phyloP scores from a whole-genome alignment of 2,797 vertebrate genomes.

The Coendou prehensilis region DNA sequence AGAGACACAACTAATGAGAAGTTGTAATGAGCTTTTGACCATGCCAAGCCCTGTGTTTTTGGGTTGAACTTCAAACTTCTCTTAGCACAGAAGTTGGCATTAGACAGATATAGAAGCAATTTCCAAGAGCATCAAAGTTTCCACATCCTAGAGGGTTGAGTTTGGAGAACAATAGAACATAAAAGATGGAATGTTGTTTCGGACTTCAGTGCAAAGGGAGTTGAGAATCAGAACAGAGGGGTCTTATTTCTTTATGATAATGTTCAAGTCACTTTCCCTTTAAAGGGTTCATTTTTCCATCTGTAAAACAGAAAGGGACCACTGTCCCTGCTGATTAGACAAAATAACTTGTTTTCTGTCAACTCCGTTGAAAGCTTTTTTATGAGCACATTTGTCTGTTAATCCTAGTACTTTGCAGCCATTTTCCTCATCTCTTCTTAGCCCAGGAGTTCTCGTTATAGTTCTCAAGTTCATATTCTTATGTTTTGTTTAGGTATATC shows the following conservation, averaged over 20 bases:
- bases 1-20: slow-evolving; percentile 79
- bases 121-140: slow-evolving; percentile 83
- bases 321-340: slow-evolving; percentile 67
- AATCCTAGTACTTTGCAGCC: slow-evolving; percentile 31
- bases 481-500: slow-evolving; percentile 54
- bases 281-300: slow-evolving; percentile 73
- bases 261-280: slow-evolving; percentile 67
- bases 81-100: slow-evolving; percentile 77
- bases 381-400: slow-evolving; percentile 69
- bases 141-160: slow-evolving; percentile 73
- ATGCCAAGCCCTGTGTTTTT: slow-evolving; percentile 75
- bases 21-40: slow-evolving; percentile 76
- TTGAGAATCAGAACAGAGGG: slow-evolving; percentile 68
- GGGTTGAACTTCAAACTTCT: slow-evolving; percentile 80
- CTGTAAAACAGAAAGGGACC: slow-evolving; percentile 67
- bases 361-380: slow-evolving; percentile 65
- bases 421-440: slow-evolving; percentile 25
- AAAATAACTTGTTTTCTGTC: slow-evolving; percentile 72
- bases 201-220: slow-evolving; percentile 73
- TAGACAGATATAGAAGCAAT: slow-evolving; percentile 74
- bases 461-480: slow-evolving; percentile 37
- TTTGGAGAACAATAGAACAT: slow-evolving; percentile 79
- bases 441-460: slow-evolving; percentile 6
- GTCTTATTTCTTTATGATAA: slow-evolving; percentile 76
- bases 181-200: slow-evolving; percentile 75